Conservation (phyloP, 1,140 invertebrate species). For the Wasmannia auropunctata region DNA sequence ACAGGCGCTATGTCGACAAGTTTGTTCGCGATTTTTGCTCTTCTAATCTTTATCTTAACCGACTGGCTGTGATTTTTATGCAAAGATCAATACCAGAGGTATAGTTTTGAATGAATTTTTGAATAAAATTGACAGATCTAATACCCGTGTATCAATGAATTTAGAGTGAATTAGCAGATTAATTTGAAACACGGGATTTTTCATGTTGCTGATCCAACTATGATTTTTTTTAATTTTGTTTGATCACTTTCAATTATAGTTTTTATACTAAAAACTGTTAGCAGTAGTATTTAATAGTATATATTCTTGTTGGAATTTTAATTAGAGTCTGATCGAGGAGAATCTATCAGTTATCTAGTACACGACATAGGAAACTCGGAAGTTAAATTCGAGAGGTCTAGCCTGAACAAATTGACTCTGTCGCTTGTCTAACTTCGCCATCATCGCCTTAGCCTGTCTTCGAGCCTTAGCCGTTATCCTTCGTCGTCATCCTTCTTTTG, state of each 20-base stretch:
- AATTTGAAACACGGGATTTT: neutral
- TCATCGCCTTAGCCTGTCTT: neutral
- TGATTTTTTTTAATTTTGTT: neutral
- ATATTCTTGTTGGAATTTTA: neutral
- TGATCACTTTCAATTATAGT: neutral
- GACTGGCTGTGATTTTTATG: neutral
- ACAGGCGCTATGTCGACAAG: neutral
- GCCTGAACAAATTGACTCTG: slow-evolving; percentile 7
- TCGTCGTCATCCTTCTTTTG: slow-evolving; percentile 28
- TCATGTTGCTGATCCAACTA: neutral
- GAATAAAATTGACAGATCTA: neutral
- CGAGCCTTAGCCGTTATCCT: neutral
- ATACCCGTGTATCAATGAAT: neutral
- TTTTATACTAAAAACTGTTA: neutral
- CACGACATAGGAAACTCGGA: neutral
- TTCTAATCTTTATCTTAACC: neutral
- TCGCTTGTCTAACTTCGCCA: neutral
- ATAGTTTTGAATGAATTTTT: neutral
- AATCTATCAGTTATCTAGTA: neutral
- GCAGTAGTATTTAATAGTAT: neutral
- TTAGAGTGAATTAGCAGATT: neutral
- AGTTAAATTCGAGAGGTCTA: neutral
- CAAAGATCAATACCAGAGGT: neutral
- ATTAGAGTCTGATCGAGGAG: neutral
- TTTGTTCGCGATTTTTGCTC: neutral